Percentiles rank a stretch among this genome's conserved stretches.
Evolutionary conservation across 92 coral and sea anemone species (phyloP).

Genomic region (Actinernus sp.): DNA sequence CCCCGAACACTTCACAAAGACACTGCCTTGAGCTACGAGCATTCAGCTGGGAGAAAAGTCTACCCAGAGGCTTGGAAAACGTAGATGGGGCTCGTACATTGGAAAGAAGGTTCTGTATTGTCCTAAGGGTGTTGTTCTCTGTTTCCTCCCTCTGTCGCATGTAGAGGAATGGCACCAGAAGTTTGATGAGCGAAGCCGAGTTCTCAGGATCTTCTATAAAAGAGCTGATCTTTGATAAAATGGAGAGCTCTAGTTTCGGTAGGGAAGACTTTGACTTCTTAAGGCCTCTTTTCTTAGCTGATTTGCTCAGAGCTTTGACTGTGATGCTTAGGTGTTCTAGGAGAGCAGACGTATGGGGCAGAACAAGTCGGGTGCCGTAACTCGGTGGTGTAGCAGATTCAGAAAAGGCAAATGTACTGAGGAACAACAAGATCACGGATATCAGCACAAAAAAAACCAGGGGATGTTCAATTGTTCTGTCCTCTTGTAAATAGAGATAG

Average conservation of each 20-base stretch:
- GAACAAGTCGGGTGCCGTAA: slow-evolving; percentile 68
- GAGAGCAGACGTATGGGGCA: slow-evolving; percentile 71
- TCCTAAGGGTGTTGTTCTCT: slow-evolving; percentile 70
- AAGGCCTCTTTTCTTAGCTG: slow-evolving; percentile 45
- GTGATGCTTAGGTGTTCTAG: slow-evolving; percentile 75
- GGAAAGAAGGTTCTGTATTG: slow-evolving; percentile 69
- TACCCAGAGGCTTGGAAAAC: slow-evolving; percentile 66
- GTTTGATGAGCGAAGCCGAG: slow-evolving; percentile 64
- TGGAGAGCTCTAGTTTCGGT: slow-evolving; percentile 85
- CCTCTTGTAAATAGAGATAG: too few species aligned
- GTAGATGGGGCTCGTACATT: slow-evolving; percentile 64
- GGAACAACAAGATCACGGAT: too few species aligned
- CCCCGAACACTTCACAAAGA: slow-evolving; percentile 79
- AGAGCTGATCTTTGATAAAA: slow-evolving; percentile 93
- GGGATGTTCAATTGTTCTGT: too few species aligned
- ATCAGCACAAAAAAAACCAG: too few species aligned
- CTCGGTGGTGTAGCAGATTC: background rate
- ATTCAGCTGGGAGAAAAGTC: slow-evolving; percentile 81
- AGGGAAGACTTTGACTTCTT: slow-evolving; percentile 61
- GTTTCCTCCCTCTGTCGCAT: slow-evolving; percentile 77
- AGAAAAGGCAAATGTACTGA: too few species aligned
- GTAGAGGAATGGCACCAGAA: slow-evolving; percentile 76
- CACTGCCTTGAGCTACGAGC: slow-evolving; percentile 80
- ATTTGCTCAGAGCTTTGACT: slow-evolving; percentile 66
- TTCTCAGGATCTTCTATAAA: slow-evolving; percentile 75